These are phyloP conservation scores for Dasypogon diadema DNA, from an alignment of 2,888 invertebrate genomes.

Conservation along the genomic window DNA sequence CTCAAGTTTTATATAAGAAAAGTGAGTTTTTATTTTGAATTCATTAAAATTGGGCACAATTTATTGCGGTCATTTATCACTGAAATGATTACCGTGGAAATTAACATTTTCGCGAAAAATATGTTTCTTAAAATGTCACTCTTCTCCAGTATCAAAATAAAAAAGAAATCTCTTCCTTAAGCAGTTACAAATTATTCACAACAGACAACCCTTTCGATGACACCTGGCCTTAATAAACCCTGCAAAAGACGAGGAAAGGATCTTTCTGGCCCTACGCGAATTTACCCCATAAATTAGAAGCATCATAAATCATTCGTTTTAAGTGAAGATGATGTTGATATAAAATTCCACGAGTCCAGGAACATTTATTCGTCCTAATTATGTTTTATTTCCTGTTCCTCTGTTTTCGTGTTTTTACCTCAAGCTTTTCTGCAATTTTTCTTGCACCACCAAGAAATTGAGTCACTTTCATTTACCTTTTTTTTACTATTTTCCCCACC, in stretches of 20 bases:
- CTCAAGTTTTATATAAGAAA: too few species aligned
- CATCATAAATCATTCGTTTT: constrained; percentile 23
- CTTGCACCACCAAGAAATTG: constrained; percentile 26
- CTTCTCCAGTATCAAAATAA: too few species aligned
- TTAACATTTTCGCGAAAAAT: too few species aligned
- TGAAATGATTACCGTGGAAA: too few species aligned
- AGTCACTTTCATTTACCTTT: constrained; percentile 24
- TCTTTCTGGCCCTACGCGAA: background rate
- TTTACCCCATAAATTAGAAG: constrained; percentile 20
- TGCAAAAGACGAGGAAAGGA: background rate
- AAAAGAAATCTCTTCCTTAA: background rate
- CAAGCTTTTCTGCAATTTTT: background rate
- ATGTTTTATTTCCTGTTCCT: constrained; percentile 33
- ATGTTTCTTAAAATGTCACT: too few species aligned
- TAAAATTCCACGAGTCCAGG: constrained; percentile 32
- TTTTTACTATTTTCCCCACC: background rate
- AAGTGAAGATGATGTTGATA: constrained; percentile 40
- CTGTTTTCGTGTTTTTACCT: constrained; percentile 16
- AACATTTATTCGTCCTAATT: constrained; percentile 40
- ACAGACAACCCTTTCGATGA: constrained; percentile 32
- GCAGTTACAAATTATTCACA: constrained; percentile 28
- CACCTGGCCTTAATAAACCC: constrained; percentile 22
- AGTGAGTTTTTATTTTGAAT: too few species aligned
- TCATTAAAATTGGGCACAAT: too few species aligned
- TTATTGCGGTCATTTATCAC: too few species aligned